These are phyloP conservation scores for Gouania willdenowi DNA, from an alignment of 2,797 vertebrate genomes.

Conservation along the genomic window DNA sequence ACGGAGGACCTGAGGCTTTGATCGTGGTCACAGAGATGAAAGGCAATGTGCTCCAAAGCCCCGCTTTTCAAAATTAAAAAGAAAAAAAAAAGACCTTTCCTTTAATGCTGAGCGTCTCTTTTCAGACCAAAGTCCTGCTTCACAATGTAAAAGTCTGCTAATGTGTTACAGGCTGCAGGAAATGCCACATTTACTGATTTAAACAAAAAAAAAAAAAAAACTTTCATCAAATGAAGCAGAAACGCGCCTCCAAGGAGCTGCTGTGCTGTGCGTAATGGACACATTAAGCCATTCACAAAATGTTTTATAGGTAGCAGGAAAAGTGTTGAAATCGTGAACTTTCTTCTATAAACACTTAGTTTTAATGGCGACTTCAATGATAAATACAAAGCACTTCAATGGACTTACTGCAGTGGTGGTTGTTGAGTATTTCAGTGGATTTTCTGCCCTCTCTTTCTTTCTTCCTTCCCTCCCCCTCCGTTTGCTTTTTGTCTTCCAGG, in stretches of 20 bases:
- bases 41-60: slow-evolving; percentile 14
- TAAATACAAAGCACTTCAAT: slow-evolving; percentile 1
- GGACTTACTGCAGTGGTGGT: slow-evolving; percentile 56
- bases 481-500: slow-evolving; percentile 69
- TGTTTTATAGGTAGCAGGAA: slow-evolving; percentile 25
- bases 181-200: slow-evolving; percentile 3
- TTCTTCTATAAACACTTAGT: background rate
- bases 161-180: slow-evolving; percentile 13
- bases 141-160: too few species aligned
- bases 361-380: background rate
- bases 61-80: too few species aligned
- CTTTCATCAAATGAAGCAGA: background rate
- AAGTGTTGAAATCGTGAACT: background rate
- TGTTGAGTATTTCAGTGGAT: slow-evolving; percentile 32
- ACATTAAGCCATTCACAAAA: slow-evolving; percentile 21
- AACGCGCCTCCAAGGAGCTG: slow-evolving; percentile 15
- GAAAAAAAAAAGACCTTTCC: slow-evolving; percentile 3
- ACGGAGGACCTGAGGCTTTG: slow-evolving; percentile 43
- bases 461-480: slow-evolving; percentile 59
- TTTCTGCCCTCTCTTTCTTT: slow-evolving; percentile 33
- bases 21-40: slow-evolving; percentile 17
- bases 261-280: too few species aligned
- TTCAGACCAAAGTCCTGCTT: slow-evolving; percentile 1
- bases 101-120: slow-evolving; percentile 8
- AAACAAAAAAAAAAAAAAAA: too few species aligned